Evolutionary conservation across 2,113 vertebrate species (phyloP).

Genomic region (Lophura nycthemera): DNA sequence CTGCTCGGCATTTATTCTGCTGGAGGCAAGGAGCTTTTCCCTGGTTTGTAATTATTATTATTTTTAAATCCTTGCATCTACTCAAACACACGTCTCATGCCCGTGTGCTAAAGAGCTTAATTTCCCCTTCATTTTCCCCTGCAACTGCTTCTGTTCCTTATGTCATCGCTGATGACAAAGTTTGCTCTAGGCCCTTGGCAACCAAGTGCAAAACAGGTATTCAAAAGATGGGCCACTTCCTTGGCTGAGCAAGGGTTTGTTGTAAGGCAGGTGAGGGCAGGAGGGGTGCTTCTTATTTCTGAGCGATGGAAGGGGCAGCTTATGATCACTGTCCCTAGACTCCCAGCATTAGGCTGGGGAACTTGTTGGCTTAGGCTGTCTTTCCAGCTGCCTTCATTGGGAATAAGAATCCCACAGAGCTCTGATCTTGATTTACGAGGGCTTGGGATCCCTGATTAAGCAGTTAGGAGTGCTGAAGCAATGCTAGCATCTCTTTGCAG

Average conservation of each 20-base stretch:
- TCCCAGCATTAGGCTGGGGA: neutral
- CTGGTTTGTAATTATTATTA: slow-evolving; percentile 7
- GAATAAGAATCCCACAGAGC: neutral
- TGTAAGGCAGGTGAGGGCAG: neutral
- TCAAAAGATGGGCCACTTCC: slow-evolving; percentile 2
- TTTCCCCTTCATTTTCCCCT: neutral
- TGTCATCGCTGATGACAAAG: neutral
- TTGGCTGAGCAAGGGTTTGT: neutral
- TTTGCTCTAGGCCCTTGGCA: neutral
- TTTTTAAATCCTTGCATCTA: neutral
- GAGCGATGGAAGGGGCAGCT: slow-evolving; percentile 19
- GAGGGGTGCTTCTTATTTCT: neutral
- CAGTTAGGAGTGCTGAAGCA: slow-evolving; percentile 15
- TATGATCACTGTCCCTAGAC: neutral
- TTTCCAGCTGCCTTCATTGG: slow-evolving; percentile 60
- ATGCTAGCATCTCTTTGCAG: neutral
- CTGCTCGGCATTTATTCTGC: neutral
- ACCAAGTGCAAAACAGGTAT: slow-evolving; percentile 16
- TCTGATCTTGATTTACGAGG: slow-evolving; percentile 48
- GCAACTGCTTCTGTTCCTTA: neutral
- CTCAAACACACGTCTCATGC: neutral
- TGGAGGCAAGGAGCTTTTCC: neutral
- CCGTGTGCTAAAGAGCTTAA: neutral
- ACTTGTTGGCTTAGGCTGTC: slow-evolving; percentile 5
- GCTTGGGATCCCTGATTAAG: neutral